phyloP scores from a whole-genome alignment of 1,140 invertebrate species.

The Phenacoccus solenopsis region DNA sequence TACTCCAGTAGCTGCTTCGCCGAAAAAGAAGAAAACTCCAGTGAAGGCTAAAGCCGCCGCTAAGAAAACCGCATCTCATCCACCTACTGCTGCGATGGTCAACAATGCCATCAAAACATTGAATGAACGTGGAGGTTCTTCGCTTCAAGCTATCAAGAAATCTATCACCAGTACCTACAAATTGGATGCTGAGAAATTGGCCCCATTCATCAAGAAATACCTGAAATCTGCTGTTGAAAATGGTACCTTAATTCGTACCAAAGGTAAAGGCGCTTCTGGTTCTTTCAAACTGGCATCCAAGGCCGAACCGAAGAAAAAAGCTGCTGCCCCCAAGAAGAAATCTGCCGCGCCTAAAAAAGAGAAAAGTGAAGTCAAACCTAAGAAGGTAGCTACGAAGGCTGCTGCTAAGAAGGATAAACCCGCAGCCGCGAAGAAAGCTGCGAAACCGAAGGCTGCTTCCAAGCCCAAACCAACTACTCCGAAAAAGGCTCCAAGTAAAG shows the following conservation, averaged over 20 bases:
- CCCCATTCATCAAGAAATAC: slow-evolving; percentile 34
- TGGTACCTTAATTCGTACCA: slow-evolving; percentile 33
- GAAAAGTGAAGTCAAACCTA: slow-evolving; percentile 18
- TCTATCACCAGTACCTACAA: slow-evolving; percentile 37
- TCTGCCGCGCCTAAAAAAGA: slow-evolving; percentile 21
- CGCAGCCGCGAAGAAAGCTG: slow-evolving; percentile 6
- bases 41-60: slow-evolving; percentile 24
- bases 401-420: slow-evolving; percentile 21
- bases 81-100: slow-evolving; percentile 32
- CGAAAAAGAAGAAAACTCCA: slow-evolving; percentile 19
- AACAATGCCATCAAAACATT: slow-evolving; percentile 37
- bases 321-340: slow-evolving; percentile 22
- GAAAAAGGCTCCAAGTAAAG: slow-evolving; percentile 19
- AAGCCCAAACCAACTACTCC: slow-evolving; percentile 20
- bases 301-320: slow-evolving; percentile 5
- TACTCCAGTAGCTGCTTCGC: slow-evolving; percentile 16
- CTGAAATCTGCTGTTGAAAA: slow-evolving; percentile 33
- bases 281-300: slow-evolving; percentile 33
- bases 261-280: slow-evolving; percentile 36
- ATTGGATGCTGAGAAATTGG: slow-evolving; percentile 30
- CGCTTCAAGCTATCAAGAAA: slow-evolving; percentile 41
- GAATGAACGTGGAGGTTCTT: slow-evolving; percentile 40
- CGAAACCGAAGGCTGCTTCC: background rate
- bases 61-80: slow-evolving; percentile 23
- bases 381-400: slow-evolving; percentile 25